Percentiles rank a stretch among this genome's conserved stretches.
Conservation (phyloP, 2,797 vertebrate genomes). For the Brachyalestes nurse region DNA sequence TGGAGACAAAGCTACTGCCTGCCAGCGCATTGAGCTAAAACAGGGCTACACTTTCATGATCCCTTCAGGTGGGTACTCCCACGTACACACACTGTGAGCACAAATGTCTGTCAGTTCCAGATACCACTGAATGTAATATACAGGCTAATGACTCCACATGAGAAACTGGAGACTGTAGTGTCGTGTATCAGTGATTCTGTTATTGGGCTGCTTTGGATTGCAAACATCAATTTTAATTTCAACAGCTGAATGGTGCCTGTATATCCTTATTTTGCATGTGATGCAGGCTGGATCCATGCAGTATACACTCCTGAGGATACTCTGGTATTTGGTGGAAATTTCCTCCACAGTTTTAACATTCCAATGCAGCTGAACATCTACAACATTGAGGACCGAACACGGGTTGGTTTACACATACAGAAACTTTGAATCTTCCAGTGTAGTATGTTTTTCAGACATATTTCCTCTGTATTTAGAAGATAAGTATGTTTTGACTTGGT, state of each 20-base stretch:
- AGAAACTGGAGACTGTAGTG: too few relatives aligned
- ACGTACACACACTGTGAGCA: not conserved
- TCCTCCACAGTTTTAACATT: slow-evolving; percentile 99
- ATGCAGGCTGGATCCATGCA: slow-evolving; percentile 95
- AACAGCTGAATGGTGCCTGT: not conserved
- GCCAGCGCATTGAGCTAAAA: slow-evolving; percentile 93
- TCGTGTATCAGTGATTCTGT: too few relatives aligned
- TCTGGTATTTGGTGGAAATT: slow-evolving; percentile 96
- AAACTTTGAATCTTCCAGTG: too few relatives aligned
- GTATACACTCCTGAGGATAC: slow-evolving; percentile 98
- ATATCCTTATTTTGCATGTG: slow-evolving; percentile 1
- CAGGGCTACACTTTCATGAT: slow-evolving; percentile 98
- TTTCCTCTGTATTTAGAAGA: too few relatives aligned
- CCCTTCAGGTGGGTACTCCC: slow-evolving; percentile 93
- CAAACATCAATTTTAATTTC: not conserved
- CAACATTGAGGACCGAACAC: slow-evolving; percentile 94
- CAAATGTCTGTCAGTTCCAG: not conserved
- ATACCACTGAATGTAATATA: not conserved
- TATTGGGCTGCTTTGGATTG: not conserved
- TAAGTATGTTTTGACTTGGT: too few relatives aligned
- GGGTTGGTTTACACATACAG: slow-evolving; percentile 76
- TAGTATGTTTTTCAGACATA: too few relatives aligned
- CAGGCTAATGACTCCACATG: too few relatives aligned
- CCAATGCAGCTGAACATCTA: slow-evolving; percentile 98
- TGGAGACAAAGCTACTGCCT: slow-evolving; percentile 91